Percentiles rank a stretch among this genome's conserved stretches.
phyloP scores from a whole-genome alignment of 92 coral and sea anemone species.

The Pocillopora meandrina region DNA sequence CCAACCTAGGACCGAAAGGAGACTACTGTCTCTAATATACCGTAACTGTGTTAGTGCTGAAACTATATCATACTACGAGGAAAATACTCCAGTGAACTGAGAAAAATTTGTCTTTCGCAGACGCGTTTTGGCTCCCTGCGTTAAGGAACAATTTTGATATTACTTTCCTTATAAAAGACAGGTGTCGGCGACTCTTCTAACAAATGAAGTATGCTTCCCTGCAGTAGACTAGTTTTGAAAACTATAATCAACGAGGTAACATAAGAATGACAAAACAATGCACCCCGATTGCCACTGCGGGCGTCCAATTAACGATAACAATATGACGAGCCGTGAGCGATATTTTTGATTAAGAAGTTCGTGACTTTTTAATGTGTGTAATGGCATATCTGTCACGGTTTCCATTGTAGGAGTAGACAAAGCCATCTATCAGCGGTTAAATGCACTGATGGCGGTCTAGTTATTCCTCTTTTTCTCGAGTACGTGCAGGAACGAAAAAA shows the following conservation, averaged over 20 bases:
- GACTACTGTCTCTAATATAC: not conserved
- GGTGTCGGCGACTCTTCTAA: not conserved
- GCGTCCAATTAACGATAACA: constrained; percentile 3
- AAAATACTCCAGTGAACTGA: not conserved
- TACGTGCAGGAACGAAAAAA: constrained; percentile 14
- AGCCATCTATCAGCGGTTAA: constrained; percentile 34
- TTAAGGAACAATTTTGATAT: not conserved
- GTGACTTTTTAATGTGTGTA: constrained; percentile 26
- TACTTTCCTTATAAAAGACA: not conserved
- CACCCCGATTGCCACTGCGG: not conserved
- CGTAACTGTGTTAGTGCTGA: no score
- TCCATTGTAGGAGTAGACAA: constrained; percentile 3
- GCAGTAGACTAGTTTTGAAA: not conserved
- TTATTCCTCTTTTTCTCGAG: not conserved
- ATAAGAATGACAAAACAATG: not conserved
- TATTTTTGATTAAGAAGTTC: constrained; percentile 9
- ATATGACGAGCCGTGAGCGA: not conserved
- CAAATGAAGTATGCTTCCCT: not conserved
- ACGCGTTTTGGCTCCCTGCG: not conserved
- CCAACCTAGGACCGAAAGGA: constrained; percentile 5
- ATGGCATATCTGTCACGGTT: not conserved
- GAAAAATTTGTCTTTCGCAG: not conserved
- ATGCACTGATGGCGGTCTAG: not conserved
- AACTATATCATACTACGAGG: not conserved
- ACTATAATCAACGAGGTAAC: not conserved